Conservation (phyloP, 2,113 vertebrate genomes). For the Neoarius graeffei region DNA sequence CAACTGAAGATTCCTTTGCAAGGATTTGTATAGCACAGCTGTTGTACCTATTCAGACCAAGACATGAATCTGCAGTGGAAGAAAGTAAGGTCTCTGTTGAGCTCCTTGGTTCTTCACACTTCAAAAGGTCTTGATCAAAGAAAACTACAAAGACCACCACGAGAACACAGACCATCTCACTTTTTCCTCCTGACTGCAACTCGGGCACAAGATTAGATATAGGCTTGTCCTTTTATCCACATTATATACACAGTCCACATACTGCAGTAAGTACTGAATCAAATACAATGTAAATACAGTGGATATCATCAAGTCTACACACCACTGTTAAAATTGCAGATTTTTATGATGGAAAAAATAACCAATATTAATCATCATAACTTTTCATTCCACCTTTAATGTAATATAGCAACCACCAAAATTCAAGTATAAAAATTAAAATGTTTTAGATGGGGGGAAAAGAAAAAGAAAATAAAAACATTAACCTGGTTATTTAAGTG, state of each 20-base stretch:
- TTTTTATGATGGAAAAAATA: not conserved
- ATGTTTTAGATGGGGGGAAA: not conserved
- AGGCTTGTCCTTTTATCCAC: not conserved
- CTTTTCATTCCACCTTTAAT: not conserved
- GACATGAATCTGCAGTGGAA: not conserved
- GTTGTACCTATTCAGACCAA: not conserved
- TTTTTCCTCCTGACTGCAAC: not conserved
- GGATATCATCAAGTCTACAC: not conserved
- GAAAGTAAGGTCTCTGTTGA: not conserved
- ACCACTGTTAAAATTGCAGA: not conserved
- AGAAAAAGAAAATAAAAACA: not conserved
- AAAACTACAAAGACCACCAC: not conserved
- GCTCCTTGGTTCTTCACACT: not conserved
- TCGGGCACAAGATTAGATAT: not conserved
- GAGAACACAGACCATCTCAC: not conserved
- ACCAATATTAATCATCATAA: too few species aligned
- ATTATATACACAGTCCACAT: not conserved
- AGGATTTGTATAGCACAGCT: not conserved
- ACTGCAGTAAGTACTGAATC: not conserved
- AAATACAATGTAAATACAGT: not conserved
- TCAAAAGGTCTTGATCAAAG: constrained; percentile 18
- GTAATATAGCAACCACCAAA: not conserved
- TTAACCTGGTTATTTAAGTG: not conserved
- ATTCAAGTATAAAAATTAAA: not conserved
- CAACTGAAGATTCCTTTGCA: not conserved